Base-by-base conservation (phyloP, 2,797 vertebrate species). In the Acropternis orthonyx region DNA sequence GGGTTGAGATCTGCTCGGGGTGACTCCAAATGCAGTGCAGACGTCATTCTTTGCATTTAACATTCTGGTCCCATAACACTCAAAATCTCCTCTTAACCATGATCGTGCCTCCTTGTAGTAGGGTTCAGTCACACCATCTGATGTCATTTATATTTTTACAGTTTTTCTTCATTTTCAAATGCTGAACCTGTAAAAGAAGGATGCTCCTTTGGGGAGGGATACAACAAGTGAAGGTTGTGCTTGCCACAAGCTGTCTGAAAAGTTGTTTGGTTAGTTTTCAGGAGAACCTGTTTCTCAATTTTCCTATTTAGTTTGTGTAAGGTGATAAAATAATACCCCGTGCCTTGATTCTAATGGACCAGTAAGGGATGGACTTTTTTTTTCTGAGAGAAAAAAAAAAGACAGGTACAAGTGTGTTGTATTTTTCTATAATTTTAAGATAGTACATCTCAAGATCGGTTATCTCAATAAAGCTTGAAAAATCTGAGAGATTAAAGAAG, bases 71-170 rank as follows among this genome's bases (percentile, higher is more conserved):
- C 58, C 28, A 2, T 46, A 59, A 4, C 49, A 8, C 9, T 66
- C 55, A 30, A 10, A 58, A 80, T 58, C 18, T 71, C 24, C 12
- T 56, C 68, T 71, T 58, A 48, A 14, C 12, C n/a, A 6, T 34
- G 30, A 18, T 20, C 1, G 0, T 59, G 30, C 18, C 58, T 58
- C 27, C 34, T 34, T 20, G 13, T 8, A 14, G 34, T 8, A 0
- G 26, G 23, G 28, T 69, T 79, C 63, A 54, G 36, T 36, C 61
- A 26, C 65, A 44, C 30, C 34, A 14, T 68, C 66, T 51, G n/a
- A 39, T 17, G 6, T 7, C 3, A 13, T 74, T 51, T 56, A 3
- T 69, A 24, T 51, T 63, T 67, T n/a, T 55, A 46, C 27, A 15
- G 8, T 39, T 77, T 77, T 55, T 39, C 36, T 81, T 51, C 30